A percentile compares a stretch with the other conserved stretches of the same genome.
Conservation (phyloP, 2,888 invertebrate genomes). For the Microctonus brassicae region DNA sequence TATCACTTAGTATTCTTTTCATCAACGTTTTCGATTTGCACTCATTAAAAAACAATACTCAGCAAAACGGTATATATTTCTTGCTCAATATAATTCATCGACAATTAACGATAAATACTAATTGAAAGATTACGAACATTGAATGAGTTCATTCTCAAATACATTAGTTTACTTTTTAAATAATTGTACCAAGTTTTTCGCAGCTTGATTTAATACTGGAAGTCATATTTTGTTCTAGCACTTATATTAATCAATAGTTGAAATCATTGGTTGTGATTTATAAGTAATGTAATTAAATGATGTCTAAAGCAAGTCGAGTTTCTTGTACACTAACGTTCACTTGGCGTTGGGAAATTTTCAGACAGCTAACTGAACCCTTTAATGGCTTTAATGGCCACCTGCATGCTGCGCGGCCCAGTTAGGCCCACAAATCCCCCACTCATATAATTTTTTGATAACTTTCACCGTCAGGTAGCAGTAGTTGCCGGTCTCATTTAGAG, state of each 20-base stretch:
- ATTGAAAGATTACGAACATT: too few species aligned
- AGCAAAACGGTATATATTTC: background rate
- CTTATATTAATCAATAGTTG: background rate
- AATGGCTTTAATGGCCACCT: background rate
- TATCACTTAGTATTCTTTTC: constrained; percentile 17
- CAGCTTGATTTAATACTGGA: too few species aligned
- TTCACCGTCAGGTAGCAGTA: constrained; percentile 19
- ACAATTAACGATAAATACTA: background rate
- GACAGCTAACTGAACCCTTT: background rate
- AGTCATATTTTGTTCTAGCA: background rate
- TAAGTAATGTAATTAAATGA: background rate
- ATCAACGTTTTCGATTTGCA: background rate
- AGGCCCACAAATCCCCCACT: background rate
- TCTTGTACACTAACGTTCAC: background rate
- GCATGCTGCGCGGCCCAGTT: too few species aligned
- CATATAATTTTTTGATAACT: background rate
- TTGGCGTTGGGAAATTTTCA: background rate
- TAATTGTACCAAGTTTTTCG: too few species aligned
- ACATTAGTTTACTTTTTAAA: too few species aligned
- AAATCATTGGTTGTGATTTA: background rate
- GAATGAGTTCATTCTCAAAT: too few species aligned
- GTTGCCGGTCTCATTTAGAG: background rate
- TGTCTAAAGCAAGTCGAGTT: background rate
- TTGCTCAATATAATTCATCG: background rate
- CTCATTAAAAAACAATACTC: background rate